Conservation (phyloP, 2,797 vertebrate species). For the Pachyuromys duprasi region DNA sequence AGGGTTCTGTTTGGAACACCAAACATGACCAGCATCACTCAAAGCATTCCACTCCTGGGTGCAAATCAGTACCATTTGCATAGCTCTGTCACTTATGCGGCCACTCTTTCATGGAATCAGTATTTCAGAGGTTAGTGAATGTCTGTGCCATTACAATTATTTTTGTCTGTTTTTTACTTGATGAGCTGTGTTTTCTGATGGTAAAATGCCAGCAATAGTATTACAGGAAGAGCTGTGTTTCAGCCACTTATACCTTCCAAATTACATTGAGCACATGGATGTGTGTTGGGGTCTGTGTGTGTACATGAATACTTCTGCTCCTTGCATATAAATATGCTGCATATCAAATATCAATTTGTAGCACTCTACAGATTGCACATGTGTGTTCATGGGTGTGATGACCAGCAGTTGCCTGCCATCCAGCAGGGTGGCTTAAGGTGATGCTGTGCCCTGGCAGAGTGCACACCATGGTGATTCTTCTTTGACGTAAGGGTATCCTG, state of each 20-base stretch:
- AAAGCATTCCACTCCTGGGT: too few species aligned
- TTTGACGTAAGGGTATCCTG: too few species aligned
- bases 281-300: too few species aligned
- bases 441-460: background rate
- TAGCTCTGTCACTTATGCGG: accelerated
- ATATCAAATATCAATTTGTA: background rate
- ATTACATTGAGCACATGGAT: background rate
- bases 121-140: background rate
- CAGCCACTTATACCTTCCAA: background rate
- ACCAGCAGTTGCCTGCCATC: too few species aligned
- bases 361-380: accelerated
- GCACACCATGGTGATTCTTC: too few species aligned
- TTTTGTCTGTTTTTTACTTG: background rate
- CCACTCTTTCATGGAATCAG: too few species aligned
- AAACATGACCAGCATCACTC: accelerated
- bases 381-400: background rate
- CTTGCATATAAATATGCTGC: background rate
- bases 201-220: background rate
- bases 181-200: background rate
- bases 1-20: accelerated
- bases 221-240: background rate
- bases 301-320: too few species aligned
- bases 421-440: background rate
- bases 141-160: background rate
- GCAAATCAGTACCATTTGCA: too few species aligned